Conservation (phyloP, 53 echinoderm and acorn worm species). For the Pentamera pediparva region DNA sequence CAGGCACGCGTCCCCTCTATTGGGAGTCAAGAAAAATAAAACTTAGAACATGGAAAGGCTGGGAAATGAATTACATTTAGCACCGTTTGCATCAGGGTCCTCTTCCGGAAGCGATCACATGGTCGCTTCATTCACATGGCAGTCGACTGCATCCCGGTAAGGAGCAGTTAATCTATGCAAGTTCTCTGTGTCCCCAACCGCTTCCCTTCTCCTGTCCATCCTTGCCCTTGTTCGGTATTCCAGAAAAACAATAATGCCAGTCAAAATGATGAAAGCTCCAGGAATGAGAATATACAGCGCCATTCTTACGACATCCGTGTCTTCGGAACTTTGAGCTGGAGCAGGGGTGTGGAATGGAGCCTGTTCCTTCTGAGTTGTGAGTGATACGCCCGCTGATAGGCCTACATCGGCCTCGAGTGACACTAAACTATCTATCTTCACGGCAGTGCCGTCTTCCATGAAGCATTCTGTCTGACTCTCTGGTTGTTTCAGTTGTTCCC, state of each 20-base stretch:
- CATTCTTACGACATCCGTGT: neutral
- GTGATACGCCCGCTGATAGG: neutral
- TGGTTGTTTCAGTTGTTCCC: neutral
- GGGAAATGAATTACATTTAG: too few species aligned
- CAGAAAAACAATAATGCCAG: neutral
- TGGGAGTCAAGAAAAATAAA: too few species aligned
- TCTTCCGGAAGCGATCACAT: too few species aligned
- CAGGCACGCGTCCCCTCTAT: too few species aligned
- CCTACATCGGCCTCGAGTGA: neutral
- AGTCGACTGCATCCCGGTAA: neutral
- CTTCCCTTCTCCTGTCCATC: neutral
- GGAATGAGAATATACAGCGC: neutral
- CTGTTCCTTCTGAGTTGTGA: neutral
- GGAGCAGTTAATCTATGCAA: neutral
- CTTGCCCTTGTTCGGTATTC: slow-evolving; percentile 3
- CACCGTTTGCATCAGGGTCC: too few species aligned
- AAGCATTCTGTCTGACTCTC: neutral
- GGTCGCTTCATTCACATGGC: too few species aligned
- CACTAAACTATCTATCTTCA: neutral
- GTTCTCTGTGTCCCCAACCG: neutral
- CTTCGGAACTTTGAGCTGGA: neutral
- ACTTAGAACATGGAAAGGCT: too few species aligned
- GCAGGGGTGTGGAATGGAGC: neutral
- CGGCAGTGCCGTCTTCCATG: neutral
- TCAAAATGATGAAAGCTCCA: neutral